These are phyloP conservation scores for Otis tarda DNA, from an alignment of 2,113 vertebrate species.

Conservation along the genomic window DNA sequence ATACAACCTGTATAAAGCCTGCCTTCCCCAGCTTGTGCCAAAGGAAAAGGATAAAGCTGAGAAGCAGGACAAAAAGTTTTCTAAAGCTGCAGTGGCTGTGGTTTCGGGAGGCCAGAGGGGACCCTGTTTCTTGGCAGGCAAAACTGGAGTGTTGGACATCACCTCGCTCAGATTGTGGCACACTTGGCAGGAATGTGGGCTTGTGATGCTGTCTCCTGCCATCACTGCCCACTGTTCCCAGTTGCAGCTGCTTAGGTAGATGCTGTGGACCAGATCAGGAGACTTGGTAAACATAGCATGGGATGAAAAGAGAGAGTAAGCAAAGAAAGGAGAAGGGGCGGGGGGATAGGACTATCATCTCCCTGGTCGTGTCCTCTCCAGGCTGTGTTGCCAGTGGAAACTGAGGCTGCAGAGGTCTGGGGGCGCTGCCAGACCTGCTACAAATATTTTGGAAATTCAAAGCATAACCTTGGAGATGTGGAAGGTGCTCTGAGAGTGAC, in stretches of 20 bases:
- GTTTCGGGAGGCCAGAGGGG: neutral
- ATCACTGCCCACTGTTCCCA: neutral
- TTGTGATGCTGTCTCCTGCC: neutral
- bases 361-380: neutral
- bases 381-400: neutral
- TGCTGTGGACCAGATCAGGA: neutral
- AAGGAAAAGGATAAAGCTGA: neutral
- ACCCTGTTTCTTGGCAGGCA: neutral
- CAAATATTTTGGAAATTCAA: neutral
- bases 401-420: neutral
- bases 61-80: neutral
- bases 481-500: neutral
- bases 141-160: accelerated
- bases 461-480: neutral
- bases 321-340: too few species aligned
- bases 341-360: neutral
- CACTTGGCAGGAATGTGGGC: accelerated
- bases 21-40: neutral
- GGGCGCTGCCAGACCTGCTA: neutral
- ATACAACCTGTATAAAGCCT: neutral
- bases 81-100: neutral
- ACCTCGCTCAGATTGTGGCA: accelerated
- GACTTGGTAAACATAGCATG: neutral
- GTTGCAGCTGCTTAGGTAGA: neutral
- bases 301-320: neutral